These are phyloP conservation scores for Microchrysa polita DNA, from an alignment of 2,888 invertebrate genomes.

Conservation along the genomic window DNA sequence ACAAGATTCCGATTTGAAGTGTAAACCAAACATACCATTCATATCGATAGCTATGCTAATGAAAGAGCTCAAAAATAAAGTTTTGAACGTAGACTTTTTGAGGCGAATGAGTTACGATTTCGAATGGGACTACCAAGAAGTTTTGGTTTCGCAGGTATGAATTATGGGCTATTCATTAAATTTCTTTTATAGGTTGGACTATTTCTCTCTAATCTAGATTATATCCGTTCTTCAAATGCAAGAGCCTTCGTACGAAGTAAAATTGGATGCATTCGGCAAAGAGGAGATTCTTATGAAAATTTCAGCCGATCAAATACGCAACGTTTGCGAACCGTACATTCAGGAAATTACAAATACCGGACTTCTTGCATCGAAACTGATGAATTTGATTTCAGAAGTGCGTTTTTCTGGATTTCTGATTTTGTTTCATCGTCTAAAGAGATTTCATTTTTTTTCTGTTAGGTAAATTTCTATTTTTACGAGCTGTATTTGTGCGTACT, in stretches of 20 bases:
- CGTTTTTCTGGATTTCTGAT: neutral
- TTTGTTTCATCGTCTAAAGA: neutral
- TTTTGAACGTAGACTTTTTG: slow-evolving; percentile 59
- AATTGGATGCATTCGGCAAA: slow-evolving; percentile 59
- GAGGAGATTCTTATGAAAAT: slow-evolving; percentile 60
- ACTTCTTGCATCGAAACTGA: slow-evolving; percentile 57
- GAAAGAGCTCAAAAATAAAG: slow-evolving; percentile 60
- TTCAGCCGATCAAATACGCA: slow-evolving; percentile 57
- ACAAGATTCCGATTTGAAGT: slow-evolving; percentile 59
- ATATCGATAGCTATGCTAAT: slow-evolving; percentile 60
- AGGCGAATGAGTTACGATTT: slow-evolving; percentile 62
- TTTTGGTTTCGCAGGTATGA: slow-evolving; percentile 59
- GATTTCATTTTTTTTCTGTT: slow-evolving; percentile 13
- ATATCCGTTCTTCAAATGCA: slow-evolving; percentile 59
- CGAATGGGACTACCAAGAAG: slow-evolving; percentile 61
- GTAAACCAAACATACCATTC: slow-evolving; percentile 59
- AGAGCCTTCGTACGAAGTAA: slow-evolving; percentile 60
- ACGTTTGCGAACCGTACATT: slow-evolving; percentile 61
- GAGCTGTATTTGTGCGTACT: slow-evolving; percentile 63
- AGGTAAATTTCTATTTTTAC: slow-evolving; percentile 64
- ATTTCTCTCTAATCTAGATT: slow-evolving; percentile 52
- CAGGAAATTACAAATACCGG: slow-evolving; percentile 61
- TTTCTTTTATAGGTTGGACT: neutral
- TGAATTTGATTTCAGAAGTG: slow-evolving; percentile 59
- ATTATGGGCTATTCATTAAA: neutral